Evolutionary conservation across 2,888 invertebrate species (phyloP), one percentile per base, ranked within the genome.

Genomic region (Drosophila trichaetosa): DNA sequence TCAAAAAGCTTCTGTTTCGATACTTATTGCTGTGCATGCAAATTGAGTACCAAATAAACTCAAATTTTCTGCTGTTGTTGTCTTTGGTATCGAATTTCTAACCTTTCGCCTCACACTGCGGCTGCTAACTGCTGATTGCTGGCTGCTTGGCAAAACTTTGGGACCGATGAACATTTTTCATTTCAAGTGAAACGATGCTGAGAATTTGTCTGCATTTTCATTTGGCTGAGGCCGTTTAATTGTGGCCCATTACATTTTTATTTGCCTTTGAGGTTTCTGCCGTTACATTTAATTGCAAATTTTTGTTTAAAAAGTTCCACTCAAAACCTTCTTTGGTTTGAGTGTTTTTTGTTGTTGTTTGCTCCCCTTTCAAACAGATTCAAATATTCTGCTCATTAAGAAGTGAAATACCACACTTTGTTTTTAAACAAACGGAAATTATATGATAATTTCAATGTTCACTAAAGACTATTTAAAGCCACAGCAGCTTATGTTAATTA

Each of bases 211-310:
- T 82, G 81, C 70, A 68, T 72, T 73, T 56, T 64, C 33, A 29
- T 53, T 31, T 31, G 53, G 51, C 59, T 54, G 48, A 48, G 70
- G 65, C 36, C 59, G 65, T 83, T 87, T 87, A 73, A 87, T 85
- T 85, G 85, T 73, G 80, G 73, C 57, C 67, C 87, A 87, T 89
- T 81, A 72, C 57, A 76, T 57, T 71, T 77, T 71, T 61, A 69
- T 80, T 80, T 87, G 89, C 81, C 83, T 90, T 86, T 89, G 84
- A 87, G 85, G 89, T 76, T 90, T 82, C 68, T 61, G 70, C 73
- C 73, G 78, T 86, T 53, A 60, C 74, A 73, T 90, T 86, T 85
- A 88, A 90, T 85, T 90, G 80, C 62, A 70, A 82, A 83, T 76
- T 74, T 77, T 70, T 82, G 80, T 77, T 64, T 60, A 40, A 76